Evolutionary conservation across 2,797 vertebrate species (phyloP), one percentile per base, ranked within the genome.

Genomic region (Perodicticus potto): DNA sequence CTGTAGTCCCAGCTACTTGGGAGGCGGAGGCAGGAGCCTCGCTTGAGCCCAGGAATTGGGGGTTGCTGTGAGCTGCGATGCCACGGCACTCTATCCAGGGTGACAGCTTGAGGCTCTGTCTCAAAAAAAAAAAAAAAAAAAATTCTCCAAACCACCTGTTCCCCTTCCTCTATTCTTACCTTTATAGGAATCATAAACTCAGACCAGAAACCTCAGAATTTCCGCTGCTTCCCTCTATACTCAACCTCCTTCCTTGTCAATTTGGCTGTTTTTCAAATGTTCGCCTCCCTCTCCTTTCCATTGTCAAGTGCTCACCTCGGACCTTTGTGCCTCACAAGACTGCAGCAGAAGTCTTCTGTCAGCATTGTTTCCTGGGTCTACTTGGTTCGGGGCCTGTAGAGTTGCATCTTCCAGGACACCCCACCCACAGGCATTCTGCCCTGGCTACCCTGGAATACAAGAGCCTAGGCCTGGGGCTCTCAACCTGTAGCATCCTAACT

Each of bases 171-270:
- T 69, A 76, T 83, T 25, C n/a, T 92, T 83, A 83, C 37, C 32
- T 96, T 87, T 61, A 7, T 61, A 70, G 43, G 63, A 90, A 72
- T 17, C 7, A 57, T 77, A 83, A 85, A 34, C 67, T 37, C 69
- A 63, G 45, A 17, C 14, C 67, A 78, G 85, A 86, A 77, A 40
- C 53, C 25, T 83, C 82, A 93, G 32, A n/a, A 34, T 69, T 86
- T 70, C n/a, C 19, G 27, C 4, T 69, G 57, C 53, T 82, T 67
- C 76, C 5, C 37, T 69, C 61, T 72, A 55, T 90, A 22, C 49
- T 77, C 43, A 78, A 14, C 32, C 3, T 9, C 94, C 61, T 89
- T 89, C 89, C 59, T 88, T 67, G 63, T 82, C 95, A 65, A 67
- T 67, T 17, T 55, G 34, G 34, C 45, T 76, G 17, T 37, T 86